These are phyloP conservation scores for Tinea pellionella DNA, from an alignment of 2,888 invertebrate species.

Conservation along the genomic window DNA sequence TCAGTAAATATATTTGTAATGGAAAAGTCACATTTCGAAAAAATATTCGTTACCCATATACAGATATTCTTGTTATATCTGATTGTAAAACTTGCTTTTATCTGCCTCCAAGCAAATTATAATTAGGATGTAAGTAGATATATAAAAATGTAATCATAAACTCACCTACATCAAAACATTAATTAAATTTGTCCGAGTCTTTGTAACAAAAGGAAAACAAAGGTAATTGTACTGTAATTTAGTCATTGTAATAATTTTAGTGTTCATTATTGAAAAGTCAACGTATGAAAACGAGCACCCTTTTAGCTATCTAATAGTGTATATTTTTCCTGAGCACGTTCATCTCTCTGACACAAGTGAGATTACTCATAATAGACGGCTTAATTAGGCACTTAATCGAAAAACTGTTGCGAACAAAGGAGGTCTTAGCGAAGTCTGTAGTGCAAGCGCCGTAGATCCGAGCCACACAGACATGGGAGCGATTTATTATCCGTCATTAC, in stretches of 20 bases:
- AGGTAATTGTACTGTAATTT: background rate
- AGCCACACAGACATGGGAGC: conserved; percentile 22
- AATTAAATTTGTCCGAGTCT: background rate
- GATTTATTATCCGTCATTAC: conserved; percentile 48
- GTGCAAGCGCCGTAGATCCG: conserved; percentile 7
- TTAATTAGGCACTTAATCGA: conserved; percentile 41
- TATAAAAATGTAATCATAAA: background rate
- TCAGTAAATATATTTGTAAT: background rate
- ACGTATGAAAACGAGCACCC: background rate
- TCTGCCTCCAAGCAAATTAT: background rate
- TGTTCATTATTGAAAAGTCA: background rate
- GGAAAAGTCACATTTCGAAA: background rate
- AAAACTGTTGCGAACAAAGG: conserved; percentile 31
- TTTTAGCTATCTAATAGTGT: conserved; percentile 9
- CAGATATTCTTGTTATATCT: background rate
- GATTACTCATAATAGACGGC: conserved; percentile 24
- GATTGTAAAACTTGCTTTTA: background rate
- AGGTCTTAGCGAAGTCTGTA: background rate
- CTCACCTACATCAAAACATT: background rate
- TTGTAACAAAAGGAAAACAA: background rate
- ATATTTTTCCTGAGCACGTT: background rate
- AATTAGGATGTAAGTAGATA: background rate
- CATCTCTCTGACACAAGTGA: conserved; percentile 13
- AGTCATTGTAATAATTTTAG: background rate
- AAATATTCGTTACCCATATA: background rate